Percentiles rank a stretch among this genome's conserved stretches.
phyloP scores from a whole-genome alignment of 2,888 invertebrate genomes.

The Tuta absoluta region DNA sequence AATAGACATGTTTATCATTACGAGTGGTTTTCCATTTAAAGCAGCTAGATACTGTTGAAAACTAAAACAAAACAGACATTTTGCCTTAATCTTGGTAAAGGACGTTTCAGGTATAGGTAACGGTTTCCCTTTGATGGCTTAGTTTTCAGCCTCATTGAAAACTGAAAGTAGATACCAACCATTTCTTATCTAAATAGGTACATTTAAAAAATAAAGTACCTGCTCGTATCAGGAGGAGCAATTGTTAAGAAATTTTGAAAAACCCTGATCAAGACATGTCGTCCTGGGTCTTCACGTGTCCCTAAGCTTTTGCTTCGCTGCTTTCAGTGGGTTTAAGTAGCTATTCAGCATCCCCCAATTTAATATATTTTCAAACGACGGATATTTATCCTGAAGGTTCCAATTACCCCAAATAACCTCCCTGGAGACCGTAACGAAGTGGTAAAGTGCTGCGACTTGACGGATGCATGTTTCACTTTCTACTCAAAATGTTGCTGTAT shows the following conservation, averaged over 20 bases:
- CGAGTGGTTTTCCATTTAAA: neutral
- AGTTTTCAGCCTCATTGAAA: too few species aligned
- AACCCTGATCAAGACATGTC: neutral
- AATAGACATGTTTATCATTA: constrained; percentile 10
- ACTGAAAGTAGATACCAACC: too few species aligned
- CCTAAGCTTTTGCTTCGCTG: neutral
- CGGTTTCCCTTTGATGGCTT: too few species aligned
- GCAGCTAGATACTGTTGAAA: neutral
- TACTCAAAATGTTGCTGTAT: neutral
- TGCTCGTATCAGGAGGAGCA: neutral
- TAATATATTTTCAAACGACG: constrained; percentile 49
- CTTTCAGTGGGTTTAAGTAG: constrained; percentile 4
- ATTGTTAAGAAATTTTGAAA: neutral
- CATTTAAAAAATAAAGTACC: neutral
- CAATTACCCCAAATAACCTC: constrained; percentile 35
- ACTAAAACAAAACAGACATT: too few species aligned
- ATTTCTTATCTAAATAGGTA: too few species aligned
- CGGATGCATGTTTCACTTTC: too few species aligned
- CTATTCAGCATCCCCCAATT: constrained; percentile 39
- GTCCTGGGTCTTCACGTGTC: constrained; percentile 5
- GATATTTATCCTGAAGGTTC: constrained; percentile 50
- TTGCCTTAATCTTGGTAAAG: too few species aligned
- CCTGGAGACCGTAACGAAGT: constrained; percentile 7
- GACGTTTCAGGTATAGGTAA: too few species aligned
- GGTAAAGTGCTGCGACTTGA: neutral